Conservation (phyloP, 2,797 vertebrate species). For the Notoglanidium macrostoma region DNA sequence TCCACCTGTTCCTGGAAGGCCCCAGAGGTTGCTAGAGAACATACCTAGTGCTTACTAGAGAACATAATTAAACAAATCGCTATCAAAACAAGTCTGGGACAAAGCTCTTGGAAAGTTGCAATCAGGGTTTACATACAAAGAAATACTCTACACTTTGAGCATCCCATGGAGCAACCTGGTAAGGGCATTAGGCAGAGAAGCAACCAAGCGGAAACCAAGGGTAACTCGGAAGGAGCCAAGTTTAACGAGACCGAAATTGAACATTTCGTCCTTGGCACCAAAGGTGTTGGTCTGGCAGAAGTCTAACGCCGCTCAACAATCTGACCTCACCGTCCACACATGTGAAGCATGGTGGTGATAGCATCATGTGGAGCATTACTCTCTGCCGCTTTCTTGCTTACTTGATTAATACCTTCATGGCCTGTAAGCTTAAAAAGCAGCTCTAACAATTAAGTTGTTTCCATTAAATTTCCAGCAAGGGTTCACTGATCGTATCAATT, state of each 20-base stretch:
- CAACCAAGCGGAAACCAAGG: background rate
- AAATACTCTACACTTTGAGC: background rate
- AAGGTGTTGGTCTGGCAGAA: background rate
- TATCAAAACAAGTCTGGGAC: background rate
- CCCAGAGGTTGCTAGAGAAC: background rate
- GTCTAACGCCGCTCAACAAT: background rate
- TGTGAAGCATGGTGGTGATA: background rate
- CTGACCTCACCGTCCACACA: no score
- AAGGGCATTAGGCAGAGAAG: background rate
- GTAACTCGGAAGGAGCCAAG: background rate
- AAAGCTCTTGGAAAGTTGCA: background rate
- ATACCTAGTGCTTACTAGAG: background rate
- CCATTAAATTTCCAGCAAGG: background rate
- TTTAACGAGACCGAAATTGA: background rate
- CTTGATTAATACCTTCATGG: background rate
- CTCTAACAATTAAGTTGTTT: no score
- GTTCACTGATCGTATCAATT: background rate
- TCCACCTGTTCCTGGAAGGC: constrained; percentile 6
- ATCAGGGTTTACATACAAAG: background rate
- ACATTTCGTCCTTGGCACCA: background rate
- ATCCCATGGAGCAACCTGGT: background rate
- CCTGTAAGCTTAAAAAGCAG: background rate
- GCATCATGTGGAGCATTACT: background rate
- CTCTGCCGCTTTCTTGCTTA: background rate
- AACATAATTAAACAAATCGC: background rate